phyloP scores from a whole-genome alignment of 2,888 invertebrate genomes.

The Agriotes lineatus region DNA sequence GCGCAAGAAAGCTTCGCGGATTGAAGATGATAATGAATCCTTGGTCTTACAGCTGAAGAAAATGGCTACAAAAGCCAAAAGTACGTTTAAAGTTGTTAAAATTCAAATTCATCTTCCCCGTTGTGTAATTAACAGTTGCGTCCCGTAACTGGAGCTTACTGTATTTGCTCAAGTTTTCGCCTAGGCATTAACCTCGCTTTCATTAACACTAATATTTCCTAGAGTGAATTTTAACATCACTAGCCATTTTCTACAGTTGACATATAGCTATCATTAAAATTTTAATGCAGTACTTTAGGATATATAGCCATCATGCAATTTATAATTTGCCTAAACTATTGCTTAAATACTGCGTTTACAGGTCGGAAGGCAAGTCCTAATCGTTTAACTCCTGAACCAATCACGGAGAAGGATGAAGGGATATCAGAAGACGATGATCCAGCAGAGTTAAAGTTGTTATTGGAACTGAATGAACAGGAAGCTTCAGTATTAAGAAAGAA shows the following conservation, averaged over 20 bases:
- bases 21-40: slow-evolving; percentile 98
- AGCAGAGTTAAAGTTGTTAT: slow-evolving; percentile 84
- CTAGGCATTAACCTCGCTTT: slow-evolving; percentile 29
- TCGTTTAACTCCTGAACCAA: slow-evolving; percentile 74
- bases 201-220: slow-evolving; percentile 29
- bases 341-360: slow-evolving; percentile 55
- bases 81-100: slow-evolving; percentile 41
- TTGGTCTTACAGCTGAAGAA: slow-evolving; percentile 95
- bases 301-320: too few relatives aligned
- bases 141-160: neutral
- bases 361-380: slow-evolving; percentile 79
- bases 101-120: slow-evolving; percentile 38
- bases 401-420: slow-evolving; percentile 79
- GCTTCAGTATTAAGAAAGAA: slow-evolving; percentile 85
- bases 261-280: slow-evolving; percentile 39
- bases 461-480: slow-evolving; percentile 93
- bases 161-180: slow-evolving; percentile 3
- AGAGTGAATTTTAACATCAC: slow-evolving; percentile 42
- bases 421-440: slow-evolving; percentile 86
- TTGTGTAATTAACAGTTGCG: slow-evolving; percentile 27
- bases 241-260: slow-evolving; percentile 69
- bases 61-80: slow-evolving; percentile 77
- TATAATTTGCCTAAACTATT: neutral
- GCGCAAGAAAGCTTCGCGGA: slow-evolving; percentile 89
- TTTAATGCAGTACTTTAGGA: neutral